phyloP scores from a whole-genome alignment of 2,113 vertebrate genomes.

The Mesoclemmys tuberculata region DNA sequence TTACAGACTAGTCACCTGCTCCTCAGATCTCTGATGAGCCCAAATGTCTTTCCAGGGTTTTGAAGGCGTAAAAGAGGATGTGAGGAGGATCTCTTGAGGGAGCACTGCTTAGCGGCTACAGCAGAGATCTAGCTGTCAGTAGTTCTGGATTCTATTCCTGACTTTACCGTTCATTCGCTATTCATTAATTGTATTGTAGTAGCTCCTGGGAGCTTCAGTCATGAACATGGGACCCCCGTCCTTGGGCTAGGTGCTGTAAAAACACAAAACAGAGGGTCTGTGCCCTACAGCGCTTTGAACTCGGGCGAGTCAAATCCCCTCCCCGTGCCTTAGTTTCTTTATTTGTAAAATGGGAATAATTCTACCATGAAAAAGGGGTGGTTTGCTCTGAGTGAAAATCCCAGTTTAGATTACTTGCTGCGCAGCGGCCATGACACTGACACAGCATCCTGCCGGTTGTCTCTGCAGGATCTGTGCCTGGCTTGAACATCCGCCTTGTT shows the following conservation, averaged over 20 bases:
- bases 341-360: background rate
- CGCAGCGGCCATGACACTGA: fast-evolving
- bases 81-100: background rate
- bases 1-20: too few species aligned
- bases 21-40: background rate
- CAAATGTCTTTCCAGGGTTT: background rate
- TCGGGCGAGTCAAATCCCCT: background rate
- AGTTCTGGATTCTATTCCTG: background rate
- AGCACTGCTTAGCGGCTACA: background rate
- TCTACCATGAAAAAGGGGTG: background rate
- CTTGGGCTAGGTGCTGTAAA: background rate
- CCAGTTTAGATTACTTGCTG: background rate
- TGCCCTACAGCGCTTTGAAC: background rate
- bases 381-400: too few species aligned
- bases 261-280: background rate
- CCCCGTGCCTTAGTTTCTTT: background rate
- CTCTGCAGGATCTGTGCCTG: background rate
- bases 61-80: background rate
- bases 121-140: background rate
- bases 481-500: background rate
- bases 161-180: background rate
- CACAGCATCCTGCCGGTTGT: fast-evolving
- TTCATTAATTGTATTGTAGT: background rate
- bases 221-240: background rate
- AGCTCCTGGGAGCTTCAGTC: too few species aligned